phyloP scores from a whole-genome alignment of 2,888 invertebrate genomes.

The Oscheius sp. region DNA sequence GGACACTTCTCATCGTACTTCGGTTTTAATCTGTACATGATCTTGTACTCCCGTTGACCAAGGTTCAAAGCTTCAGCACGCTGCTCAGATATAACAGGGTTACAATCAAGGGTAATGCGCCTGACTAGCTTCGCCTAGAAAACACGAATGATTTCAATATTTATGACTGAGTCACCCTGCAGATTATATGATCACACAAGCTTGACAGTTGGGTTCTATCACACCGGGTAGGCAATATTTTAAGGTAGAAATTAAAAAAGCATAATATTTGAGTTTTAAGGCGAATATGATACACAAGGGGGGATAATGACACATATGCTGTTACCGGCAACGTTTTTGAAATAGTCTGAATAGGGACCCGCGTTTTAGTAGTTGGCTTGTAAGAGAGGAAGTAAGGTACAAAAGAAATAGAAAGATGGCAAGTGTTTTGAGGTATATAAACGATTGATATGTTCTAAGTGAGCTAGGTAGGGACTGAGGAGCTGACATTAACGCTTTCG shows the following conservation, averaged over 20 bases:
- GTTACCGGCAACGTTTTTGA: background rate
- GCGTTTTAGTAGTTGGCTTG: background rate
- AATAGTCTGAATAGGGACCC: background rate
- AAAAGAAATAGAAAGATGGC: conserved; percentile 25
- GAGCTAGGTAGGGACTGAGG: conserved; percentile 6
- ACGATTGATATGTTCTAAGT: conserved; percentile 1
- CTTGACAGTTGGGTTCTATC: conserved; percentile 1
- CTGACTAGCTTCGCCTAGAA: no score
- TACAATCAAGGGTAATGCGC: no score
- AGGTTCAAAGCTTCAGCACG: no score
- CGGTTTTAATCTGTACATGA: no score
- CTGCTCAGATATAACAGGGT: no score
- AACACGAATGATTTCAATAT: no score
- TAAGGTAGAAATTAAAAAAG: background rate
- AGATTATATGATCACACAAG: conserved; percentile 16
- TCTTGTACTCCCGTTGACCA: no score
- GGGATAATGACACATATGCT: conserved; percentile 15
- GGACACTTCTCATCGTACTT: no score
- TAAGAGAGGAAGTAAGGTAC: conserved; percentile 6
- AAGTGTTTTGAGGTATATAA: conserved; percentile 22
- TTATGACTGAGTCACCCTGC: conserved; percentile 23
- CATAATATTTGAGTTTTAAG: background rate
- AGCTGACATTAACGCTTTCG: conserved; percentile 11
- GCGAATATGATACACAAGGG: conserved; percentile 12
- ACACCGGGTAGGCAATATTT: background rate